Conservation (phyloP, 1,140 invertebrate genomes). For the Mycetomoellerius zeteki region DNA sequence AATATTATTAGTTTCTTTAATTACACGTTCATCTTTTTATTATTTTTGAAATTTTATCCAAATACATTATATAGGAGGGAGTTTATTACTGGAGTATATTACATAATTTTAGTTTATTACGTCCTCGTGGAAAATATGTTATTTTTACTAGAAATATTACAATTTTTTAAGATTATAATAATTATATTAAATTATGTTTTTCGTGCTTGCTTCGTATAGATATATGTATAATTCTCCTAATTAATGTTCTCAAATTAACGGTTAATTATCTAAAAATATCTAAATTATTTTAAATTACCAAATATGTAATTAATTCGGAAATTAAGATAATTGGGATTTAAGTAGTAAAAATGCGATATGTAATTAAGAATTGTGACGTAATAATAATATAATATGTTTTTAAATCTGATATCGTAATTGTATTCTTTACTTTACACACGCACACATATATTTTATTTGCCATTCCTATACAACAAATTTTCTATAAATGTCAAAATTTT, state of each 20-base stretch:
- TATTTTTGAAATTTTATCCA: not conserved
- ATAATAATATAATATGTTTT: too few relatives aligned
- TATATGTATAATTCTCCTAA: too few relatives aligned
- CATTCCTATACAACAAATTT: not conserved
- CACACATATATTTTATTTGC: too few relatives aligned
- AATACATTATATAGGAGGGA: not conserved
- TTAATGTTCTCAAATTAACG: not conserved
- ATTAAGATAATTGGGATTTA: not conserved
- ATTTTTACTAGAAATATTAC: not conserved
- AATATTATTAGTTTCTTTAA: not conserved
- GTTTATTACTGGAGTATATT: not conserved
- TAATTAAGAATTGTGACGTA: not conserved
- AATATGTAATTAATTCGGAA: not conserved
- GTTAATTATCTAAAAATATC: not conserved
- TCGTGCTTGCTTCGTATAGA: not conserved
- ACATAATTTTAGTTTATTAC: not conserved
- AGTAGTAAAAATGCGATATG: not conserved
- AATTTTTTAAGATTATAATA: not conserved
- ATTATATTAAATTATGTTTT: not conserved
- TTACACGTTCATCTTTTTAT: not conserved
- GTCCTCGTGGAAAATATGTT: not conserved
- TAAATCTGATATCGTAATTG: too few relatives aligned
- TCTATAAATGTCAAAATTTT: not conserved
- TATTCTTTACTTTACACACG: too few relatives aligned
- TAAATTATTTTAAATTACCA: not conserved